Base-by-base conservation (phyloP, 2,113 vertebrate genomes). In the Taurulus bubalis region DNA sequence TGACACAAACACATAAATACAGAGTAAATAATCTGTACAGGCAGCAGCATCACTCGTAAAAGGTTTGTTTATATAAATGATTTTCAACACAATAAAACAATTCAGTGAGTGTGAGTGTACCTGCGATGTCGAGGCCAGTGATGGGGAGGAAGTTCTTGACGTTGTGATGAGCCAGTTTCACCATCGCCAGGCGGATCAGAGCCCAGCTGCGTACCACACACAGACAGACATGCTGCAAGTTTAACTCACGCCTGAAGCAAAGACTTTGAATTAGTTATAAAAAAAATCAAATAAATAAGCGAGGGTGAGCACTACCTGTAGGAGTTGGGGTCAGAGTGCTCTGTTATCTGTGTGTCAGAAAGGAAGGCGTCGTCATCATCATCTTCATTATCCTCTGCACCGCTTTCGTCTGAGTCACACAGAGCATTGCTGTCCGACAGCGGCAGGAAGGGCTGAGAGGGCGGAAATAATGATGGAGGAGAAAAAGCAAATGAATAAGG, bases 351-450 rank as follows among this genome's bases (percentile, higher is more conserved):
- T 20, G 93, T 95, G 77, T 98, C 97, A 34, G 98, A 99, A 63
- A 99, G 96, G 90, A 98, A 99, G 80, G 96, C 96, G 2, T 97
- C 97, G 0, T 96, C 95, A 14, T 96, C 95, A 14, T 96, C 96
- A 1, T 98, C 98, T 2, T 98, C 98, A 12, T 99, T 96, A 5
- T 98, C 98, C 69, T 98, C 98, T n/a, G 96, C 95, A 51, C 96
- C 94, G 68, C 98, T 99, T 90, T 99, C 98, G 72, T 99, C 98
- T 1, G 98, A 99, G 89, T 99, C 98, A 2, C 96, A 99, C 75
- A 99, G 94, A 67, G 97, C 95, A 0, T 96, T 97, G 18, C 97
- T 99, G 86, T 99, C 98, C 63, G 98, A 98, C 11, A 98, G 92
- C 63, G 97, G 98, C 66, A 99, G 96, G 94, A 99, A 99, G 4